phyloP scores from a whole-genome alignment of 53 echinoderm and acorn worm species.

The Luidia sarsii region DNA sequence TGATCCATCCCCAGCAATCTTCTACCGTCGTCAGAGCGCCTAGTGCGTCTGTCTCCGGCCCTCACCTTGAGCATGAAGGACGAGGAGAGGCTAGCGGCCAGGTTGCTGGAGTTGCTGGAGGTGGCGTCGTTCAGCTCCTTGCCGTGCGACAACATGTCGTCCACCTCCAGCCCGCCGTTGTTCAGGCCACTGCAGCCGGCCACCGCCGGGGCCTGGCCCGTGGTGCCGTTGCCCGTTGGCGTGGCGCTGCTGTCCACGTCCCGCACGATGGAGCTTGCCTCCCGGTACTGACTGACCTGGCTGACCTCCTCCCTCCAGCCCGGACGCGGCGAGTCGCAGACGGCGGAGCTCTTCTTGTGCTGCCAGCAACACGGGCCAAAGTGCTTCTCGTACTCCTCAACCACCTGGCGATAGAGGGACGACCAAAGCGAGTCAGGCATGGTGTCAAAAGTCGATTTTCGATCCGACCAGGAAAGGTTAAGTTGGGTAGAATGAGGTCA shows the following conservation, averaged over 20 bases:
- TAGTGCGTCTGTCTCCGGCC: no score
- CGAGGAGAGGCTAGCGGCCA: constrained; percentile 65
- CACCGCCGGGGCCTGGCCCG: neutral
- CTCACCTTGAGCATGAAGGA: constrained; percentile 70
- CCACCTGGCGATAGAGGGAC: no score
- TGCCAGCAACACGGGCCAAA: constrained; percentile 83
- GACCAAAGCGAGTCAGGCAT: no score
- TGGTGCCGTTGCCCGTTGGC: constrained; percentile 33
- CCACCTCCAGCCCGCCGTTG: constrained; percentile 37
- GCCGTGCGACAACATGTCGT: constrained; percentile 27
- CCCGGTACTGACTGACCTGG: constrained; percentile 73
- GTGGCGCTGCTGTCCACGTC: constrained; percentile 75
- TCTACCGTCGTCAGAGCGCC: no score
- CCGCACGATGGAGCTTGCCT: constrained; percentile 65
- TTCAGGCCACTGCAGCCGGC: constrained; percentile 38
- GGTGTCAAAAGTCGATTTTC: no score
- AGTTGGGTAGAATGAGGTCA: no score
- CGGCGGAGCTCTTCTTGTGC: constrained; percentile 73
- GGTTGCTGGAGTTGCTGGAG: neutral
- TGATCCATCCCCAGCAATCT: no score
- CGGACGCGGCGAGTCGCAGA: constrained; percentile 80
- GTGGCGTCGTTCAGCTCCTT: constrained; percentile 27
- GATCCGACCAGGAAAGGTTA: no score
- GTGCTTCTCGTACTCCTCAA: constrained; percentile 75
- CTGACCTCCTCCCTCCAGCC: constrained; percentile 86